Evolutionary conservation across 92 coral and sea anemone genomes (phyloP), one percentile per base, ranked within the genome.

Genomic region (Montipora capitata): DNA sequence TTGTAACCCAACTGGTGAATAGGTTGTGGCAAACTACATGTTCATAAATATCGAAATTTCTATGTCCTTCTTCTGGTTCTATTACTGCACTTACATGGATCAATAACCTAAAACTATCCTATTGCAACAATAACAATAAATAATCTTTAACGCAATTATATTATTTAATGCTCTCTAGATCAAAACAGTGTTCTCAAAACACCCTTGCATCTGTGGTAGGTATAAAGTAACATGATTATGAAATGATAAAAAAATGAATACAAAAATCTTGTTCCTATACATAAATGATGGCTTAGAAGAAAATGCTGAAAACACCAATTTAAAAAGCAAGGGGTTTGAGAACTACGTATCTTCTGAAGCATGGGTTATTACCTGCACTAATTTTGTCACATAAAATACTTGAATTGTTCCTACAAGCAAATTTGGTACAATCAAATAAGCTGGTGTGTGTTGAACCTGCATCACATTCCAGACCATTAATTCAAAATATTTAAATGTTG

Each of bases 371-470:
- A 20, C 27, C 56, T 11, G 18, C 54, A 71, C n/a, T 71, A 71
- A 71, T 40, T n/a, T 41, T 13, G 35, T 27, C 39, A 41, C 65
- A 16, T 4, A 6, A 51, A 39, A 54, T 54, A 8, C 61, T 54
- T 63, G 35, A 27, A 27, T 63, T 35, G 7, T 10, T 44, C 61
- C 43, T 44, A 38, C 17, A 73, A 73, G 43, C 10, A 40, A 44
- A 8, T 18, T 44, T 5, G n/a, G 49, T 35, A 66, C 15, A 52
- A 40, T 51, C 48, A 72, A 72, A 17, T 42, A 56, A 35, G 87
- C 87, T 83, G 87, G 79, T 58, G 20, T 72, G 80, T 18, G 59
- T 43, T 83, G 87, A 73, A 18, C 87, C 87, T 72, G 87, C 87
- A 83, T 18, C 79, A 72, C 87, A 83, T 71, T 35, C 79, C 87